Conservation (phyloP, 2,113 vertebrate species). For the Perca schrenkii region DNA sequence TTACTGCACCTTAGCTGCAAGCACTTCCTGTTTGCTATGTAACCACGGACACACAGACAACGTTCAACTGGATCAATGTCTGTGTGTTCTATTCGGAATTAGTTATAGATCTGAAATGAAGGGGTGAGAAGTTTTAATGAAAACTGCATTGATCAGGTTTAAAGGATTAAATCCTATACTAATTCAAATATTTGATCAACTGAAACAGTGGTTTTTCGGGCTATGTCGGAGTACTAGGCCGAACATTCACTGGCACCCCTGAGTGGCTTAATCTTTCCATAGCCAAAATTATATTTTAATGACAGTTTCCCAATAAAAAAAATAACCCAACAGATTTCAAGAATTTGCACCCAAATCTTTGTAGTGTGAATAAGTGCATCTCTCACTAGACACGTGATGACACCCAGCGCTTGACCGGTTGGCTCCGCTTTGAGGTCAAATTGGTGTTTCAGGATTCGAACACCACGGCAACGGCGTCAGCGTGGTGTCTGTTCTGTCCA, state of each 20-base stretch:
- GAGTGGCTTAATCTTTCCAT: background rate
- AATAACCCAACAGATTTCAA: background rate
- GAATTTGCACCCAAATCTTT: background rate
- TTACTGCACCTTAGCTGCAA: background rate
- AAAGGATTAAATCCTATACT: background rate
- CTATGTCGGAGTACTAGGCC: background rate
- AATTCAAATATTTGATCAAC: background rate
- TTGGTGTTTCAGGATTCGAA: background rate
- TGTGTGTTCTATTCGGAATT: background rate
- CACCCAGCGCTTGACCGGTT: background rate
- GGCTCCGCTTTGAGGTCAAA: background rate
- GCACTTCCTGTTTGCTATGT: background rate
- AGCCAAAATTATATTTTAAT: background rate
- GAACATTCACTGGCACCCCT: background rate
- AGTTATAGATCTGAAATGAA: background rate
- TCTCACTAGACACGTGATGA: background rate
- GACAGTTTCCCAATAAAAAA: background rate
- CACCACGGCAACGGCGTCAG: background rate
- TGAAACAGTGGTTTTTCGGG: background rate
- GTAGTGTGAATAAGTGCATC: background rate
- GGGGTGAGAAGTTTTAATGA: background rate
- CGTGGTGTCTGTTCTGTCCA: background rate
- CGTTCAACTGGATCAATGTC: background rate
- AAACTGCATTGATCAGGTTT: background rate
- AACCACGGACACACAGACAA: too few relatives aligned